These are phyloP conservation scores for Tenebrio molitor DNA, from an alignment of 1,140 invertebrate genomes.

Conservation along the genomic window DNA sequence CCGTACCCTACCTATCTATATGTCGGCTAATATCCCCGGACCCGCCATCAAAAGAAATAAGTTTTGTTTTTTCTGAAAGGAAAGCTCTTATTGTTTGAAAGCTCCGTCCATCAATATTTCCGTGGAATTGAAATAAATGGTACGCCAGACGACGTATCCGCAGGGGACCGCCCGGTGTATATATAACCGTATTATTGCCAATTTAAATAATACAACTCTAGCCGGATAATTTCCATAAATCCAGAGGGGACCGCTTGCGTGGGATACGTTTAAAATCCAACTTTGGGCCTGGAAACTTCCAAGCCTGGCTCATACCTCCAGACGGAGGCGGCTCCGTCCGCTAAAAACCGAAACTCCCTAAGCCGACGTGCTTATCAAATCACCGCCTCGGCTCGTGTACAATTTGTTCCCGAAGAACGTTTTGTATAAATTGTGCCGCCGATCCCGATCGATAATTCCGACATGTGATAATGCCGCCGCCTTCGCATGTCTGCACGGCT, in stretches of 20 bases:
- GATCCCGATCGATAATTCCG: neutral
- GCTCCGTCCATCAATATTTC: slow-evolving; percentile 29
- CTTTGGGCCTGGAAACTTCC: neutral
- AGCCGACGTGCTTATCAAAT: slow-evolving; percentile 6
- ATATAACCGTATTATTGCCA: slow-evolving; percentile 11
- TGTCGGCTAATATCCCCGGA: neutral
- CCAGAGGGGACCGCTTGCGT: neutral
- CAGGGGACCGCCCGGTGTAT: neutral
- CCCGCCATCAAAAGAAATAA: slow-evolving; percentile 5
- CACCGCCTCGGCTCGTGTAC: neutral
- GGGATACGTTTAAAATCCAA: neutral
- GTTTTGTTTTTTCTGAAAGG: slow-evolving; percentile 7
- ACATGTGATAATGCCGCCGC: neutral
- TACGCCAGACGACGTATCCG: slow-evolving; percentile 10
- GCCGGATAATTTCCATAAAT: neutral
- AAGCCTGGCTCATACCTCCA: neutral
- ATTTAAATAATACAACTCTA: slow-evolving; percentile 26
- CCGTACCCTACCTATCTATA: neutral
- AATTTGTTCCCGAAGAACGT: too few relatives aligned
- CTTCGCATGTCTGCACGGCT: neutral
- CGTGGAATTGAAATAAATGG: slow-evolving; percentile 26
- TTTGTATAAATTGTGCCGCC: neutral
- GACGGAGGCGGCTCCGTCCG: neutral
- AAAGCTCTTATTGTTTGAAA: slow-evolving; percentile 32
- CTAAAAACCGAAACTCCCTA: neutral